Evolutionary conservation across 2,797 vertebrate species (phyloP), one percentile per base, ranked within the genome.

Genomic region (Crocodylus rhombifer): DNA sequence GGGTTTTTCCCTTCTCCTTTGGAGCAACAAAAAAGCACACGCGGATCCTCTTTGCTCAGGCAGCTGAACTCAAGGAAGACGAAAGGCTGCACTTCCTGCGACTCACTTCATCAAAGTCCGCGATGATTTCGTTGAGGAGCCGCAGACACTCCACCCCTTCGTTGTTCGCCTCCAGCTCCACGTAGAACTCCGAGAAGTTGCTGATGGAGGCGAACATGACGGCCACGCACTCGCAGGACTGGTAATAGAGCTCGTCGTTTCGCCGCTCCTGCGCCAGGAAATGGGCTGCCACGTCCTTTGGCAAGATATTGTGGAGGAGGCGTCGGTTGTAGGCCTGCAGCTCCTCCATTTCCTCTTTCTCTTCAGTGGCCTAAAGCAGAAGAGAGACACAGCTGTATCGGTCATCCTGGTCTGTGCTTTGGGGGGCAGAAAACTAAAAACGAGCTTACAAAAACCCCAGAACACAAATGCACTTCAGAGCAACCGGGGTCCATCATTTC

Each of bases 181-280:
- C 99, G 0, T 99, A 99, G 97, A 99, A 99, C 97, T 99, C 99
- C 0, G 99, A 99, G 98, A 99, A 99, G 98, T 99, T 99, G 97
- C 99, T 99, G 82, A 99, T 99, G 97, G 99, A 99, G 96, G 99
- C 99, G 2, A 99, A 99, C 99, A 99, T 99, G 97, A 99, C 99
- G 0, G 99, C 99, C 80, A 99, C 99, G 0, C 99, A 99, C 97
- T 99, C 99, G 1, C 99, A 99, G 3, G 99, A 99, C 98, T 99
- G 99, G 96, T 99, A 99, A 97, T 99, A 99, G 14, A 99, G 99
- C 96, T 99, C 99, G 2, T 99, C 99, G 1, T 99, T 99, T 2
- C 99, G 98, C 5, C 99, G 98, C 92, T 99, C 99, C 0, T 98
- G 99, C 56, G 99, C 99, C 97, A 99, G 96, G 96, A 99, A 99